A percentile compares a stretch with the other conserved stretches of the same genome.
These are phyloP conservation scores for Murina feae DNA, from an alignment of 2,113 vertebrate species.

Conservation along the genomic window DNA sequence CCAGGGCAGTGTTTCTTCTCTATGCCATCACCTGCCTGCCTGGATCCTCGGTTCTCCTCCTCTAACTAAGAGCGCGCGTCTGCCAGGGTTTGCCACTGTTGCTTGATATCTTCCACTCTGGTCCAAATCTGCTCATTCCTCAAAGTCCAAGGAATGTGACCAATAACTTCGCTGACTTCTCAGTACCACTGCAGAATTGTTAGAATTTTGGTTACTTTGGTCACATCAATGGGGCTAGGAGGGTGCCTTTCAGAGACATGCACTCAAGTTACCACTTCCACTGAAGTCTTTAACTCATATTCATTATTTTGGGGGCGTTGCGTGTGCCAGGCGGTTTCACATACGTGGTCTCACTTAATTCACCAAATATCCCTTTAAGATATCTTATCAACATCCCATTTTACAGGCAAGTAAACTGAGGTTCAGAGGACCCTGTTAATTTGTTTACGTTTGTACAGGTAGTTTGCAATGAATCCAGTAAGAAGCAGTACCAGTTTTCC, in stretches of 20 bases:
- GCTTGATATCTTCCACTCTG: background rate
- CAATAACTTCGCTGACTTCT: background rate
- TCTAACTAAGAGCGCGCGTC: background rate
- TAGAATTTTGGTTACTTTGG: background rate
- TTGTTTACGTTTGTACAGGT: background rate
- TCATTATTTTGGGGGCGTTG: background rate
- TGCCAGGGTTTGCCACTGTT: background rate
- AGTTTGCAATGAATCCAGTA: background rate
- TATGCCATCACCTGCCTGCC: rapidly evolving
- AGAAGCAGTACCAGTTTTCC: background rate
- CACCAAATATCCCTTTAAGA: background rate
- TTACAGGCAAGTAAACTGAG: background rate
- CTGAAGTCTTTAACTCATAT: background rate
- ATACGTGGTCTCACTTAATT: background rate
- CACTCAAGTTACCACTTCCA: background rate
- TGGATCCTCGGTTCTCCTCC: background rate
- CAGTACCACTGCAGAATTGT: background rate
- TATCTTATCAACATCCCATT: background rate
- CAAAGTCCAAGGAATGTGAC: background rate
- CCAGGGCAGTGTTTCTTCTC: background rate
- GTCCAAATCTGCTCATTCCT: background rate
- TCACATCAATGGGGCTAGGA: background rate
- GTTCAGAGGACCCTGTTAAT: background rate
- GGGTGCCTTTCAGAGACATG: background rate
- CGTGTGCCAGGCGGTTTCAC: background rate